phyloP scores from a whole-genome alignment of 1,140 invertebrate genomes.

The Lepidurus couesii region DNA sequence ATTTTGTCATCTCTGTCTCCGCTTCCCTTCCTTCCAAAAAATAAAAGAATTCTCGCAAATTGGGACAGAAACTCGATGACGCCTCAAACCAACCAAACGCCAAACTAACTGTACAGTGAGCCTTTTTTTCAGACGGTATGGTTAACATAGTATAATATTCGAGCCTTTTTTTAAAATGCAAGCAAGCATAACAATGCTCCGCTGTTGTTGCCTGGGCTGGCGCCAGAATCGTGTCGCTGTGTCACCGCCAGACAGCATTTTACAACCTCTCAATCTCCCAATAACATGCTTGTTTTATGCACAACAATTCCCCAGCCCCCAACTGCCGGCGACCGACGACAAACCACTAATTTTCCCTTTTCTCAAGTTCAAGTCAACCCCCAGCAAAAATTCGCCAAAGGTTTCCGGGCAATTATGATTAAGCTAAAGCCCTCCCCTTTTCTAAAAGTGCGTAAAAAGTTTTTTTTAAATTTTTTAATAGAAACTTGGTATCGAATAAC shows the following conservation, averaged over 20 bases:
- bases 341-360: background rate
- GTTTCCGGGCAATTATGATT: background rate
- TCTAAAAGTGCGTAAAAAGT: background rate
- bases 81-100: background rate
- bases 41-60: slow-evolving; percentile 1
- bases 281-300: slow-evolving; percentile 6
- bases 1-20: background rate
- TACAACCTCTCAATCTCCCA: slow-evolving; percentile 7
- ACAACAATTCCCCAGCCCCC: slow-evolving; percentile 7
- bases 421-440: background rate
- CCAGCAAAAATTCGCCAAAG: background rate
- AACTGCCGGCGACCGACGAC: background rate
- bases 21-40: background rate
- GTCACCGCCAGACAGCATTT: slow-evolving; percentile 16
- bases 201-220: background rate
- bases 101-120: background rate
- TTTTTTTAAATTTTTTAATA: background rate
- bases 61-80: slow-evolving; percentile 7
- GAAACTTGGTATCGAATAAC: background rate
- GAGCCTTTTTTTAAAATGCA: background rate
- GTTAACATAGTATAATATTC: background rate
- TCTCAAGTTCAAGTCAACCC: background rate
- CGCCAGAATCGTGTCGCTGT: slow-evolving; percentile 12
- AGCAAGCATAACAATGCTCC: background rate
- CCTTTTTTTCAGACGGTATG: background rate